Base-by-base conservation (phyloP, 2,888 invertebrate genomes). In the Nudaria mundana region DNA sequence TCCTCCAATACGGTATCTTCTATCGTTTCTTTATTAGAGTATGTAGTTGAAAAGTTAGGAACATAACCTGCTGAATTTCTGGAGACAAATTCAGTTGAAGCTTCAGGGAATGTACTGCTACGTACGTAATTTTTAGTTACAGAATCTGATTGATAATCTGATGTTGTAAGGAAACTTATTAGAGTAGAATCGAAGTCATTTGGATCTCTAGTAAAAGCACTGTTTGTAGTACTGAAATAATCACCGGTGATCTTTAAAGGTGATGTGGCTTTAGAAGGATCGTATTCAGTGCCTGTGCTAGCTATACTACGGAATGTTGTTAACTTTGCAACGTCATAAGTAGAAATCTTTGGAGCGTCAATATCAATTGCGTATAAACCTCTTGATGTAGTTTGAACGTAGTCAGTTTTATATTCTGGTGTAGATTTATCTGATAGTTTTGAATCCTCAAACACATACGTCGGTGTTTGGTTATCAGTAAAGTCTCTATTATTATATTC, bases 401-500 rank as follows among this genome's bases (percentile, higher is more conserved):
- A 53, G 15, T 42, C 47, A 16, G 25, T 11, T 25, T 43, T 53
- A 30, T 59, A 58, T 4, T 24, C 41, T 3, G 46, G 37, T 11
- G 40, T 38, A 48, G 48, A 57, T 2, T 55, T 47, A 1, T 53
- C 41, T 34, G 37, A 28, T 2, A 37, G 29, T 51, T 53, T 59
- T 2, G 51, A 51, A 0, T 31, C 6, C 23, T 50, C 43, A 40
- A 56, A 36, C 5, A 61, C 58, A 3, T 71, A 72, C 10, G 72
- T 77, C 49, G 61, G 68, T 12, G 55, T 63, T 8, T 68, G 65
- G 3, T 66, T 63, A 10, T 68, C 64, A 3, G 67, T 65, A 44
- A 63, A 67, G 61, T 82, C 59, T 45, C 81, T 63, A 56, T 65
- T 78, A 7, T 76, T 73, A 58, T 76, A 76, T 71, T 66, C 81